phyloP scores from a whole-genome alignment of 2,888 invertebrate species.

The Rhopalosiphum nymphaeae region DNA sequence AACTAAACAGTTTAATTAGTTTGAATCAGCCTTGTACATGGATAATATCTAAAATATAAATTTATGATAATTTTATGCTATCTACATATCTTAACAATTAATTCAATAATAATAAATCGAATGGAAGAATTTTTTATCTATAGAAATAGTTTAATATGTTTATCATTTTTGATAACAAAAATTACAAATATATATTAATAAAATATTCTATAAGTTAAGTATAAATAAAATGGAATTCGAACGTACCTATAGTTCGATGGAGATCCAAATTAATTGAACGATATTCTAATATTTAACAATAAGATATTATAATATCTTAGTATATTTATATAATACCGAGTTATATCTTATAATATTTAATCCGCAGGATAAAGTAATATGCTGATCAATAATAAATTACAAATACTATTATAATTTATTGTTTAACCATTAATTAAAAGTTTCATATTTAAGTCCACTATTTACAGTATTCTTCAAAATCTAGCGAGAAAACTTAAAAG shows the following conservation, averaged over 20 bases:
- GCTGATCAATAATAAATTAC: background rate
- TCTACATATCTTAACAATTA: background rate
- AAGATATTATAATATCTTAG: background rate
- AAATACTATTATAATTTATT: background rate
- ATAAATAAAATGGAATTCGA: background rate
- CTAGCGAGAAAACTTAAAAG: background rate
- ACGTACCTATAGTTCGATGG: background rate
- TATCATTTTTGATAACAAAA: background rate
- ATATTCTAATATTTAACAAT: background rate
- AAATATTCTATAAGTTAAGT: background rate
- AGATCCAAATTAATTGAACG: background rate
- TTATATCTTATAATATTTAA: background rate
- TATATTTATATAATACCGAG: too few species aligned
- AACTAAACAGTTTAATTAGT: conserved; percentile 4
- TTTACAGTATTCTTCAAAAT: background rate
- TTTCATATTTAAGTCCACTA: background rate
- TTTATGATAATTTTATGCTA: background rate
- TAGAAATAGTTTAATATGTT: background rate
- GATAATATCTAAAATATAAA: background rate
- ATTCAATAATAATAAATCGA: background rate
- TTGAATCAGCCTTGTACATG: background rate
- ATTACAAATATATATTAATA: background rate
- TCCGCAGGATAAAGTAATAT: background rate
- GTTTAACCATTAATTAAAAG: too few species aligned
- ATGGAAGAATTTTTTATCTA: background rate